A percentile compares a stretch with the other conserved stretches of the same genome.
These are phyloP conservation scores for Philaenus spumarius DNA, from an alignment of 1,140 invertebrate species.

Conservation along the genomic window DNA sequence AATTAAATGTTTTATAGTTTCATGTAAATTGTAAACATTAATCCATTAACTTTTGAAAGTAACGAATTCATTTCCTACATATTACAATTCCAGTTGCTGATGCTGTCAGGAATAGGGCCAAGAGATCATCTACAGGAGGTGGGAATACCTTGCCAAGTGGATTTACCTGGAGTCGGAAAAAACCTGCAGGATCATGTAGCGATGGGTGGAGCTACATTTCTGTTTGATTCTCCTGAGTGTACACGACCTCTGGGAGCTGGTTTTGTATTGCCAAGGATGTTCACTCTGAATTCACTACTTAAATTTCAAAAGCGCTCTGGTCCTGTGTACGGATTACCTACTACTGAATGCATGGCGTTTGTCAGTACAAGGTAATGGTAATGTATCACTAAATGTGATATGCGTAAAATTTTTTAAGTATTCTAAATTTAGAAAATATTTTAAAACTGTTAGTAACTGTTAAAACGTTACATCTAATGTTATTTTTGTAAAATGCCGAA, in stretches of 20 bases:
- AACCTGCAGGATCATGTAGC: conserved; percentile 76
- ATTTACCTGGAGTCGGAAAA: conserved; percentile 66
- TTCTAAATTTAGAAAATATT: no score
- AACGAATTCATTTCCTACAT: no score
- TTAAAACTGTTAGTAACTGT: no score
- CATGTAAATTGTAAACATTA: no score
- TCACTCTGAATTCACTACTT: conserved; percentile 45
- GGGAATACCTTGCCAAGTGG: conserved; percentile 45
- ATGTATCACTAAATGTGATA: no score
- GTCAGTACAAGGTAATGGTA: conserved; percentile 60
- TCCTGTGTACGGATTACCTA: conserved; percentile 56
- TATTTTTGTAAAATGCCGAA: no score
- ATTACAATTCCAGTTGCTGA: conserved; percentile 61
- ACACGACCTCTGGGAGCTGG: conserved; percentile 43
- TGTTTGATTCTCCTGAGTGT: conserved; percentile 44
- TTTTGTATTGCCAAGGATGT: conserved; percentile 50
- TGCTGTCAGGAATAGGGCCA: conserved; percentile 73
- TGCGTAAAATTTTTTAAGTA: no score
- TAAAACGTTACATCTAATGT: no score
- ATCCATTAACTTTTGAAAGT: no score
- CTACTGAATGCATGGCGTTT: conserved; percentile 68
- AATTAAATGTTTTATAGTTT: no score
- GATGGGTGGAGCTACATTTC: conserved; percentile 51
- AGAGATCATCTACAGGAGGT: conserved; percentile 45
- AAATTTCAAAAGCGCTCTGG: conserved; percentile 51